Conservation (phyloP, 1,140 invertebrate genomes). For the Drosophila burlai region DNA sequence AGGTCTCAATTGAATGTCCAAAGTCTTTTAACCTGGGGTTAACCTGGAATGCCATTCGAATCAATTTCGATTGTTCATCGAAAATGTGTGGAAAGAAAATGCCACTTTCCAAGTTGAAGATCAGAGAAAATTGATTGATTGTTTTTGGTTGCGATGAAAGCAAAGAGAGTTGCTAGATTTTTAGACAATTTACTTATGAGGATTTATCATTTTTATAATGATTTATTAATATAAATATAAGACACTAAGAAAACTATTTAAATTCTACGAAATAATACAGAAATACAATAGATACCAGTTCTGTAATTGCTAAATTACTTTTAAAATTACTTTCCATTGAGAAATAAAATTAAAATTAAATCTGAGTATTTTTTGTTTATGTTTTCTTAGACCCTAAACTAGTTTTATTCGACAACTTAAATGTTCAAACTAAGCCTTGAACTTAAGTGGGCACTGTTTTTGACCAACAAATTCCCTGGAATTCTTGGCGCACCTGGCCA, state of each 20-base stretch:
- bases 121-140: conserved; percentile 33
- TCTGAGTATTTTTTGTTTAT: background rate
- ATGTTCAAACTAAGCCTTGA: conserved; percentile 29
- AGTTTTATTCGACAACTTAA: conserved; percentile 20
- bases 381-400: conserved; percentile 3
- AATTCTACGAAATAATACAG: background rate
- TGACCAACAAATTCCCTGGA: conserved; percentile 28
- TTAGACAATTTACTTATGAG: no score
- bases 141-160: conserved; percentile 2
- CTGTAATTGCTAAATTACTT: background rate
- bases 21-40: conserved; percentile 3
- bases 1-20: conserved; percentile 5
- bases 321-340: background rate
- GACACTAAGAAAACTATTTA: background rate
- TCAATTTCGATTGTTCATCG: conserved; percentile 21
- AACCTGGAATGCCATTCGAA: conserved; percentile 27
- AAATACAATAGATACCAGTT: background rate
- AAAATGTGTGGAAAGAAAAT: conserved; percentile 26
- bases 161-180: background rate
- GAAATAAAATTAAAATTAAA: background rate
- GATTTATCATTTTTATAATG: no score
- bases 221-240: no score
- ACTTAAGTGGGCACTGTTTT: conserved; percentile 13
- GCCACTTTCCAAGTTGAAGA: conserved; percentile 37
- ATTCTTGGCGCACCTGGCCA: conserved; percentile 31